Conservation (phyloP, 2,113 vertebrate species). For the Rhagologus leucostigma region DNA sequence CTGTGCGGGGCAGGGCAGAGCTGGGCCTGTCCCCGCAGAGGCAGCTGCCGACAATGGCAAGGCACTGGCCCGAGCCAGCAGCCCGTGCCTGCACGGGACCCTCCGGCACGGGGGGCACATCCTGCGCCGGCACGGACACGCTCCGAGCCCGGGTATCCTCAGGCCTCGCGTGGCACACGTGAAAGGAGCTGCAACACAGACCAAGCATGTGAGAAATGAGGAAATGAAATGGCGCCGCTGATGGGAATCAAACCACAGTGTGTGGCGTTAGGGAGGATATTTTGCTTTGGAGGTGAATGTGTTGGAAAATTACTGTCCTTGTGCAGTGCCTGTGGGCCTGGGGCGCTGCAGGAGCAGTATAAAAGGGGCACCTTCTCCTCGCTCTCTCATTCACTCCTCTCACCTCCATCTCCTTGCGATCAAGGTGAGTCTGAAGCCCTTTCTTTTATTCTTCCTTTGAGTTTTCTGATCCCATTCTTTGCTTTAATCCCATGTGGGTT, state of each 20-base stretch:
- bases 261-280: neutral
- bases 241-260: neutral
- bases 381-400: neutral
- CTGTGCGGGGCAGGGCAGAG: neutral
- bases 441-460: too few relatives aligned
- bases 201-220: neutral
- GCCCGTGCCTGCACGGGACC: neutral
- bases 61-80: neutral
- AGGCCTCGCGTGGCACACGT: neutral
- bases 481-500: neutral
- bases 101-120: neutral
- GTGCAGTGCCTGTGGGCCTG: neutral
- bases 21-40: neutral
- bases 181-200: neutral
- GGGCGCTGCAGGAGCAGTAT: neutral
- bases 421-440: neutral
- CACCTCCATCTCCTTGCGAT: neutral
- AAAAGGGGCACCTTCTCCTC: neutral
- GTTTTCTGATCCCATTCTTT: neutral
- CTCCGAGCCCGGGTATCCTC: accelerated
- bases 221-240: neutral
- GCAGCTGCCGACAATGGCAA: neutral
- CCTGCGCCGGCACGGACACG: neutral
- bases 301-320: neutral
- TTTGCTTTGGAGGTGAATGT: neutral